Base-by-base conservation (phyloP, 2,797 vertebrate genomes). In the Hypotaenidia okinawae region DNA sequence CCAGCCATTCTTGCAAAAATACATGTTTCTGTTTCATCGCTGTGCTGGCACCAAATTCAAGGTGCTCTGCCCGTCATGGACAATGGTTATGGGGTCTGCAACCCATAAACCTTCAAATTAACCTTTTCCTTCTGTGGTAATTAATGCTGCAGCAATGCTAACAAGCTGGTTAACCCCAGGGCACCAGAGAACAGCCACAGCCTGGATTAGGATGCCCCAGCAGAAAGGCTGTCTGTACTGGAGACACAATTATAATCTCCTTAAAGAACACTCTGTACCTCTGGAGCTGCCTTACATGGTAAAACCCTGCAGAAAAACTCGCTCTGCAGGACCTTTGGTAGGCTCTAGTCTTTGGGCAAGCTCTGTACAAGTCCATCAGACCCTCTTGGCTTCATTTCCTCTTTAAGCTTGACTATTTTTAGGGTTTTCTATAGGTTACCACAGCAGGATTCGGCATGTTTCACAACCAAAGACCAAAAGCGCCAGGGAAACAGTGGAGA, bases 401-500 rank as follows among this genome's bases (percentile, higher is more conserved):
- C 41, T n/a, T 61, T 33, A 25, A n/a, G 47, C 77, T 59, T 69
- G 28, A 24, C 12, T 55, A 59, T 66, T 83, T 35, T 6, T 3
- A 30, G 13, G n/a, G 11, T n/a, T 61, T 75, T 78, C 54, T 57
- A 8, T 10, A 10, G 5, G 49, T 69, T 69, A 43, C 37, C 28
- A 5, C 1, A 6, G 37, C 9, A 45, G 41, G 58, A 84, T 75
- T 74, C 0, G 0, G 18, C 30, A 23, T 0, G 0, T 45, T 85
- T 23, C 33, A 33, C 1, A 6, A 49, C n/a, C 6, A 39, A n/a
- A 54, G 57, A 74, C 16, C 4, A 2, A 58, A 90, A 63, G 10
- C 19, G 57, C 3, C 80, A 59, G 17, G 7, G 55, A 33, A 84
- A 82, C 0, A 0, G 76, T 17, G 51, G 27, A 62, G 9, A 76